phyloP scores from a whole-genome alignment of 2,113 vertebrate genomes.

The Sardina pilchardus region DNA sequence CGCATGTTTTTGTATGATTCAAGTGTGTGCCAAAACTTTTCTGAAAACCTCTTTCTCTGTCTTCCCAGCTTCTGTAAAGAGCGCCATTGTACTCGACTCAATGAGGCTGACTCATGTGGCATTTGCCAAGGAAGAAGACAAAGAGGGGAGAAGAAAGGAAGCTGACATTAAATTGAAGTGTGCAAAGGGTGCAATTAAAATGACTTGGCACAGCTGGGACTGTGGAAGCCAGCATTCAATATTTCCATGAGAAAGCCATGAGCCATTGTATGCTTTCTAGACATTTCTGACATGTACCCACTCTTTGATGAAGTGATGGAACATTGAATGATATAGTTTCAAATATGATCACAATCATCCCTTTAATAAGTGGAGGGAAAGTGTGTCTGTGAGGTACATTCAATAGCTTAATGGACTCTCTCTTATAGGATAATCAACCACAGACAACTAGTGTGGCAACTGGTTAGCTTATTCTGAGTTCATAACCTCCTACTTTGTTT shows the following conservation, averaged over 20 bases:
- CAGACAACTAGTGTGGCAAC: not conserved
- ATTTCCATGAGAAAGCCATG: not conserved
- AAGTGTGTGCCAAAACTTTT: not conserved
- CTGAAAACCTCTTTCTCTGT: not conserved
- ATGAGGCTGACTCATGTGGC: conserved; percentile 56
- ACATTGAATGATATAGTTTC: not conserved
- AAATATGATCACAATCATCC: not conserved
- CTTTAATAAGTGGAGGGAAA: not conserved
- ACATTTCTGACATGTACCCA: not conserved
- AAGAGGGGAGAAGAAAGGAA: conserved; percentile 46
- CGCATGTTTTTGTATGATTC: not conserved
- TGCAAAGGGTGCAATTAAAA: conserved; percentile 53
- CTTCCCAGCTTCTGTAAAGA: not conserved
- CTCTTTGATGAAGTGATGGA: not conserved
- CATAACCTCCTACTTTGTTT: not conserved
- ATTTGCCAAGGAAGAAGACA: conserved; percentile 55
- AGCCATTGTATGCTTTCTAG: not conserved
- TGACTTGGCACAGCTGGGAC: conserved; percentile 21
- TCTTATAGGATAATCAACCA: not conserved
- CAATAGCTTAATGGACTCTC: not conserved
- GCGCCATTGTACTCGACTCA: conserved; percentile 45
- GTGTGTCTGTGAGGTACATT: not conserved
- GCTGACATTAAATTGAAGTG: conserved; percentile 53
- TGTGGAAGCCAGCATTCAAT: not conserved
- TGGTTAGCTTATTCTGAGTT: not conserved